Conservation (phyloP, 2,113 vertebrate species). For the Hippocampus comes region DNA sequence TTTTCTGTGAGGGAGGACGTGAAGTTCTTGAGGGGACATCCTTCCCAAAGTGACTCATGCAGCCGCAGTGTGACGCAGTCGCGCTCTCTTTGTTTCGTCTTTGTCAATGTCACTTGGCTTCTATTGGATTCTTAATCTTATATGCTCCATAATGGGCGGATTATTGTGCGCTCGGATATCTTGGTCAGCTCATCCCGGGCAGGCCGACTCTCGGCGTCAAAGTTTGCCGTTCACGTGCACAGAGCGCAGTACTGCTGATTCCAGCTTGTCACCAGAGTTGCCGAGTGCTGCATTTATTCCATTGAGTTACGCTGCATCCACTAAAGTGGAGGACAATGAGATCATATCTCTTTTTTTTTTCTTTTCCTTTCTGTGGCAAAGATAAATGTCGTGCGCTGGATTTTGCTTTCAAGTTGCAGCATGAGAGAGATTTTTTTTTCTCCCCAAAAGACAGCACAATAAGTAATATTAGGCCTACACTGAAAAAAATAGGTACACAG, state of each 20-base stretch:
- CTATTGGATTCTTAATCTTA: slow-evolving; percentile 9
- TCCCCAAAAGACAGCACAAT: not conserved
- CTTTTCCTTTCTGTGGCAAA: not conserved
- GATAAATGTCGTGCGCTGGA: slow-evolving; percentile 1
- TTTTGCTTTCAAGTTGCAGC: not conserved
- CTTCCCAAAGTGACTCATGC: slow-evolving; percentile 7
- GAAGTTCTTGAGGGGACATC: not conserved
- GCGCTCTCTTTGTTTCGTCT: not conserved
- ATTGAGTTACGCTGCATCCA: slow-evolving; percentile 11
- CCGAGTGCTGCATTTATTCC: slow-evolving; percentile 6
- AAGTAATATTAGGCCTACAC: not conserved
- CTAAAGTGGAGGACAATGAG: slow-evolving; percentile 9
- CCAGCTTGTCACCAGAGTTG: not conserved
- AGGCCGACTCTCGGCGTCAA: not conserved
- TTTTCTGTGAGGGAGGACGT: not conserved
- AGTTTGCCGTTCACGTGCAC: not conserved
- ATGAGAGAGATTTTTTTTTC: not conserved
- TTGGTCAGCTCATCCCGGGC: slow-evolving; percentile 5
- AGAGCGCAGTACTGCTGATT: slow-evolving; percentile 4
- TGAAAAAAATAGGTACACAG: not conserved
- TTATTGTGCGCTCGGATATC: slow-evolving; percentile 2
- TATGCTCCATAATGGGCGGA: slow-evolving; percentile 8
- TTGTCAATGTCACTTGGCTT: slow-evolving; percentile 11
- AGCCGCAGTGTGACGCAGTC: slow-evolving; percentile 5
- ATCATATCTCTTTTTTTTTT: slow-evolving; percentile 2